Base-by-base conservation (phyloP, 1,140 invertebrate genomes). In the Leptinotarsa defecta region DNA sequence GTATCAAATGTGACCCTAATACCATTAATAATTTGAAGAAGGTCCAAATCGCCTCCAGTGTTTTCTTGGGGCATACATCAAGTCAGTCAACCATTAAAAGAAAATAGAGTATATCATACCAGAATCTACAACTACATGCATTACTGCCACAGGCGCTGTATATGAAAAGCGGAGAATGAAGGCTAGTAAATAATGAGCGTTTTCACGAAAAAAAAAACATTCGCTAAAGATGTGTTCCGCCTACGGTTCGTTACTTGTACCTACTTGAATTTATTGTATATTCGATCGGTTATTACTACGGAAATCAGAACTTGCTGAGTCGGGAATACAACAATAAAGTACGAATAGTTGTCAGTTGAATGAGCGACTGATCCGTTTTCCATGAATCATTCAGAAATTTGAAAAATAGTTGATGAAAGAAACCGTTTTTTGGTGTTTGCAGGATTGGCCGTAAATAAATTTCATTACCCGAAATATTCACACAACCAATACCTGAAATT, bases 181-280 rank as follows among this genome's bases (percentile, higher is more conserved):
- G 4, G 20, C 15, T 24, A 24, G 27, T 65, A 65, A 22, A 65
- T 34, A 34, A 13, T 65, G 64, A 24, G 20, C 20, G 11, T 65
- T 19, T 65, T 65, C 64, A 22, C 15, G 20, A 5, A 22, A 24
- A 65, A 20, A 65, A 34, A 65, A 4, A 8, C 64, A 71, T 48
- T 24, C 17, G 52, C 48, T 34, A 57, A 69, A 71, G 69, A 61
- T 71, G 20, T 71, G 69, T 71, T 71, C 20, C 69, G 69, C 69
- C 69, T 71, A 71, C 69, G 52, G 48, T 57, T 71, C n/a, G 48
- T 20, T 65, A 65, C 64, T 65, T 65, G 64, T 65, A 65, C 13
- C 13, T 65, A 65, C 17, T 34, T 20, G 11, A 15, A 24, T 65
- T 65, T 34, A 65, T 65, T 65, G 4, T n/a, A 20, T 65, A 65